A percentile compares a stretch with the other conserved stretches of the same genome.
These are phyloP conservation scores for Chionis minor DNA, from an alignment of 2,113 vertebrate species.

Conservation along the genomic window DNA sequence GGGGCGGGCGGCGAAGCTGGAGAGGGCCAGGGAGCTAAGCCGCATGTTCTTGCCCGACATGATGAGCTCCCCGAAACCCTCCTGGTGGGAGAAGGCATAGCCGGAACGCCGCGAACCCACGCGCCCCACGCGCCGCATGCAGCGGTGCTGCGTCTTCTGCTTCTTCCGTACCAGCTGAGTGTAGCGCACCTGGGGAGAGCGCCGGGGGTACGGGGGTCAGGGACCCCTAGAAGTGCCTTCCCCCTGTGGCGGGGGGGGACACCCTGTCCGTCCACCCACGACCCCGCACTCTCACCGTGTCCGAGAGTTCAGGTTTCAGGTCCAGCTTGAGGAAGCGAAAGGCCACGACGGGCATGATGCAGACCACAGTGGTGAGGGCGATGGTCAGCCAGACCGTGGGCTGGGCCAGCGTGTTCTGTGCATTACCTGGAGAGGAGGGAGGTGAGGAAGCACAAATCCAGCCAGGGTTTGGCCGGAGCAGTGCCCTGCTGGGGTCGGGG, in stretches of 20 bases:
- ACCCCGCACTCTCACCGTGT: constrained; percentile 78
- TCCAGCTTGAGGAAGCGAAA: constrained; percentile 94
- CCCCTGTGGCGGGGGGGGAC: not conserved
- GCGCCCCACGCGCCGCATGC: constrained; percentile 74
- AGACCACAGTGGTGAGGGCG: constrained; percentile 86
- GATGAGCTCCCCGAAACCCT: constrained; percentile 94
- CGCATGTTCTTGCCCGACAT: constrained; percentile 95
- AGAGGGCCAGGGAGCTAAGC: constrained; percentile 86
- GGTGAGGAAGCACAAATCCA: no score
- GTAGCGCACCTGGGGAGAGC: constrained; percentile 84
- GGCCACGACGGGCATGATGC: constrained; percentile 90
- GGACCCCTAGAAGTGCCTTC: accelerated
- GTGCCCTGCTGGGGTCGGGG: not conserved
- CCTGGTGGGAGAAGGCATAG: constrained; percentile 94
- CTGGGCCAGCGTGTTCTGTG: constrained; percentile 88
- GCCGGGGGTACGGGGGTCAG: not conserved
- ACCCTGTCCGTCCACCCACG: accelerated
- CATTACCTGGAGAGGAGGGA: constrained; percentile 75
- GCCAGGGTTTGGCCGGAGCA: accelerated
- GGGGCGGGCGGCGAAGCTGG: constrained; percentile 81
- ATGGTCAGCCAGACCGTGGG: constrained; percentile 94
- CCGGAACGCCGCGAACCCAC: constrained; percentile 83
- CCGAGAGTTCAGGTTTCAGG: constrained; percentile 89
- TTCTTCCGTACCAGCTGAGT: constrained; percentile 90
- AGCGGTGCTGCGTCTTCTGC: constrained; percentile 78